Base-by-base conservation (phyloP, 2,797 vertebrate genomes). In the Sparus aurata region DNA sequence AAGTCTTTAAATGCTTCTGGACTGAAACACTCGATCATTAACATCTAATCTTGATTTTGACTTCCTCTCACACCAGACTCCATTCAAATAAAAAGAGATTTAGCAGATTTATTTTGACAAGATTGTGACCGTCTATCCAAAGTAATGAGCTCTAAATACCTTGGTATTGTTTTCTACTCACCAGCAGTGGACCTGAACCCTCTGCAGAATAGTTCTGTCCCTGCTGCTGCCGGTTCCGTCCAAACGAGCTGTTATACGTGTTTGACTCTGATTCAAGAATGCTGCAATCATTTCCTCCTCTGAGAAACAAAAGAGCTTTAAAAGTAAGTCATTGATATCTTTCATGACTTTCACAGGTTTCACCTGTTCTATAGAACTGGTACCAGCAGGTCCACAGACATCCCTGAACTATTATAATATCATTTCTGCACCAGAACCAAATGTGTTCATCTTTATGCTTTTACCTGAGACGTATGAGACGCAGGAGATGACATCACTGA, bases 261-360 rank as follows among this genome's bases (percentile, higher is more conserved):
- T 80, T 75, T 86, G 80, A 78, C 47, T 73, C n/a, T 4, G 47
- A 54, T 45, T 71, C 78, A 80, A 67, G 62, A 72, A 83, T 20
- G 18, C 52, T 52, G 43, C 58, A 73, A 30, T 18, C 7, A 77
- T 70, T 72, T 77, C 16, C 63, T 58, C 55, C 52, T 54, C 1
- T 0, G 64, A 63, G 59, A 18, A 12, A 23, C 41, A 13, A 18
- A 58, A 41, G 12, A 17, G 10, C 3, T 49, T 0, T 46, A 55
- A 45, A 53, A 4, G n/a, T 7, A 12, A 30, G 18, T 71, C 22
- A 0, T 69, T 54, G 15, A 18, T 22, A 3, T 65, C 63, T 47
- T 20, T 66, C 25, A 55, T 12, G 23, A 57, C 41, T 66, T 22
- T 38, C 38, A 23, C 78, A 25, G 50, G 59, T 73, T 22, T 25